Percentiles rank a stretch among this genome's conserved stretches.
These are phyloP conservation scores for Stenoptilia bipunctidactyla DNA, from an alignment of 2,888 invertebrate species.

Conservation along the genomic window DNA sequence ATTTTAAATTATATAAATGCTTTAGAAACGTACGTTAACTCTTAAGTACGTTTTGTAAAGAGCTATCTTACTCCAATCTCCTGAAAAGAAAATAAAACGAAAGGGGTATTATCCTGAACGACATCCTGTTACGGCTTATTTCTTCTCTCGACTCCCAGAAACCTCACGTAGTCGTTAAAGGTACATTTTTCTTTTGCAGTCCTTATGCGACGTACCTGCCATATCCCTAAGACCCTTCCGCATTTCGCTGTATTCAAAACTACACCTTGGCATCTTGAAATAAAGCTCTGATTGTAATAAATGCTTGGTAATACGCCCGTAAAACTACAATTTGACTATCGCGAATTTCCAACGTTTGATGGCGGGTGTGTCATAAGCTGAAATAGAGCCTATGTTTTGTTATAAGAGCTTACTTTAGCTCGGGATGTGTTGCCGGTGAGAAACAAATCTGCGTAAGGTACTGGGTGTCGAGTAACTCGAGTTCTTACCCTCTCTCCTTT, in stretches of 20 bases:
- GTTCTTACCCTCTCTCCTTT: constrained; percentile 71
- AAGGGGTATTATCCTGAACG: constrained; percentile 63
- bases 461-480: constrained; percentile 71
- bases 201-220: constrained; percentile 59
- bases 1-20: no score
- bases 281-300: constrained; percentile 66
- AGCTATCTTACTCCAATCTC: constrained; percentile 8
- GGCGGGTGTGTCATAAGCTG: constrained; percentile 25
- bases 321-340: constrained; percentile 72
- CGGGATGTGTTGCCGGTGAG: constrained; percentile 37
- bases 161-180: constrained; percentile 65
- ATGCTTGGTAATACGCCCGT: constrained; percentile 59
- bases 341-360: constrained; percentile 64
- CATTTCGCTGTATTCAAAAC: constrained; percentile 41
- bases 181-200: constrained; percentile 70
- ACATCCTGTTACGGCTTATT: constrained; percentile 69
- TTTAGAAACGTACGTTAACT: no score
- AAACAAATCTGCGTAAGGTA: constrained; percentile 70
- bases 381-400: constrained; percentile 36
- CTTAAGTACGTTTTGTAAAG: no score
- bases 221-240: constrained; percentile 55
- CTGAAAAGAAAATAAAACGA: constrained; percentile 51
- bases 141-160: constrained; percentile 58
- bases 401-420: constrained; percentile 41
- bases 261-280: constrained; percentile 50